Conservation (phyloP, 30 jellyfish, hydroid and myxozoan genomes). For the Aurelia sp. region DNA sequence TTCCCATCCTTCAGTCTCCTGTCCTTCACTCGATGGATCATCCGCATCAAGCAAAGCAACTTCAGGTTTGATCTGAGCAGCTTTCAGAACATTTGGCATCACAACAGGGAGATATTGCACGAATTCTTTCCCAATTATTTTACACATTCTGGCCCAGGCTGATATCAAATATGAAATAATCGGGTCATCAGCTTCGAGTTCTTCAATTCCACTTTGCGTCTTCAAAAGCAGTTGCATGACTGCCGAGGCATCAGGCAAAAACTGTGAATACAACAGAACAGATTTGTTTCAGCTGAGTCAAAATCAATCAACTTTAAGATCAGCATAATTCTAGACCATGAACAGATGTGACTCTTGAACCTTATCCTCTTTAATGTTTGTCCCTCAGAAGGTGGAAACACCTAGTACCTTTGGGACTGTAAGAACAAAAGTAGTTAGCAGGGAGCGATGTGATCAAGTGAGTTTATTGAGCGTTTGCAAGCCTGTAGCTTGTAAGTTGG, state of each 20-base stretch:
- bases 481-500: too few relatives aligned
- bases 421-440: too few relatives aligned
- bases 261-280: conserved; percentile 33
- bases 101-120: conserved; percentile 98
- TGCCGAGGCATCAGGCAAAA: conserved; percentile 99
- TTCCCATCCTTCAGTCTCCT: conserved; percentile 99
- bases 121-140: conserved; percentile 97
- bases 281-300: too few relatives aligned
- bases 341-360: too few relatives aligned
- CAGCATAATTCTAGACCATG: too few relatives aligned
- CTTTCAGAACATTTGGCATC: conserved; percentile 99
- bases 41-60: conserved; percentile 96
- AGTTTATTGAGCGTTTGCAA: too few relatives aligned
- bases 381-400: too few relatives aligned
- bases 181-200: conserved; percentile 97
- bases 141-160: conserved; percentile 99
- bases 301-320: too few relatives aligned
- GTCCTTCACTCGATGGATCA: conserved; percentile 92
- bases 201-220: conserved; percentile 94
- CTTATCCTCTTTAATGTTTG: too few relatives aligned
- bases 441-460: too few relatives aligned
- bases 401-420: too few relatives aligned
- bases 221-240: conserved; percentile 97
- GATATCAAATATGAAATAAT: conserved; percentile 94
- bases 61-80: conserved; percentile 99